These are phyloP conservation scores for Acrobasis suavella DNA, from an alignment of 2,888 invertebrate genomes.

Conservation along the genomic window DNA sequence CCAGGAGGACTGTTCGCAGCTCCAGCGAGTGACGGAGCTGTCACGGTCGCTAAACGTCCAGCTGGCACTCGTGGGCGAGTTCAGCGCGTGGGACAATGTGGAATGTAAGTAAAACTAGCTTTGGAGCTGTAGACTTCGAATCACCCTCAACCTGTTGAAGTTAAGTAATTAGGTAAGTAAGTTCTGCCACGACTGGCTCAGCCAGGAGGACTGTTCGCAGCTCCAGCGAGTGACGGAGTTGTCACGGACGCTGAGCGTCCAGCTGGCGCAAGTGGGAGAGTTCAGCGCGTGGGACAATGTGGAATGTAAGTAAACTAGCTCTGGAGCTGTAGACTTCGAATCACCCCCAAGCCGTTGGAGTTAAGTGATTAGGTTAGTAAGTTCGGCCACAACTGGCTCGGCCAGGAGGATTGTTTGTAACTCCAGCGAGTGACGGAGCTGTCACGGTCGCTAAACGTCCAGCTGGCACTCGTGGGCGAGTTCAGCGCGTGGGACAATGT, in stretches of 20 bases:
- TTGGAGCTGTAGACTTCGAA: not conserved
- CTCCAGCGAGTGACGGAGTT: no score
- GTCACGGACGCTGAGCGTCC: no score
- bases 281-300: no score
- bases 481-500: conserved; percentile 64
- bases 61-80: conserved; percentile 64
- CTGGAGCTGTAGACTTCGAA: no score
- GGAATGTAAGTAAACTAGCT: no score
- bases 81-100: conserved; percentile 61
- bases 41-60: conserved; percentile 47
- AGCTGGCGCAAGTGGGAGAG: no score
- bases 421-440: conserved; percentile 49
- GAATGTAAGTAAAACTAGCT: conserved; percentile 51
- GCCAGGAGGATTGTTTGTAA: conserved; percentile 45
- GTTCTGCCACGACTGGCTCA: no score
- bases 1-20: conserved; percentile 45
- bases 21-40: conserved; percentile 49
- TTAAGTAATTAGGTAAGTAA: no score
- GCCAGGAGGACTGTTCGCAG: no score
- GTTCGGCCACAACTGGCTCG: conserved; percentile 48
- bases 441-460: conserved; percentile 46
- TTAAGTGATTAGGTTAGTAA: no score
- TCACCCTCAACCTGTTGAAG: no score
- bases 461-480: conserved; percentile 63
- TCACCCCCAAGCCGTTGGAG: no score